A percentile compares a stretch with the other conserved stretches of the same genome.
Evolutionary conservation across 35 echinoderm and acorn worm species (phyloP).

Genomic region (Heliocidaris tuberculata): DNA sequence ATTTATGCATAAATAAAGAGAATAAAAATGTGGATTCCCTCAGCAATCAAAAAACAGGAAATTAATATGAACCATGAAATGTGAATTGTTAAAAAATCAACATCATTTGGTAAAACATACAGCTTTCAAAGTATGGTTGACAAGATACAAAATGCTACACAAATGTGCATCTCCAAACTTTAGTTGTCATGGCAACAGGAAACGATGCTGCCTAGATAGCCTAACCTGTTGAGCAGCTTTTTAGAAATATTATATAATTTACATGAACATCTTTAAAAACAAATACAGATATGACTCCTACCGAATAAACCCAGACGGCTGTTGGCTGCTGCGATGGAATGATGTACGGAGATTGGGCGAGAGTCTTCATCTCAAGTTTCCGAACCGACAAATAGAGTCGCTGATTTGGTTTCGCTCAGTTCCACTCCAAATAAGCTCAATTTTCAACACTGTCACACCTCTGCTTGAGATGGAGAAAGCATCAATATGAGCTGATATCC

Average conservation of each 20-base stretch:
- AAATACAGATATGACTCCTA: neutral
- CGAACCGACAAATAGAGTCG: neutral
- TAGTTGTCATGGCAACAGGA: neutral
- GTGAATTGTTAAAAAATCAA: too few species aligned
- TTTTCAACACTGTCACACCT: neutral
- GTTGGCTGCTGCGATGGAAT: slow-evolving; percentile 33
- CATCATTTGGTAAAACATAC: too few species aligned
- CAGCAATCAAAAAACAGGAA: too few species aligned
- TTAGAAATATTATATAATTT: neutral
- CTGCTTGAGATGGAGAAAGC: neutral
- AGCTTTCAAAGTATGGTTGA: neutral
- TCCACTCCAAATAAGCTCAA: neutral
- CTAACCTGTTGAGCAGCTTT: neutral
- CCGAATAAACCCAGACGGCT: slow-evolving; percentile 44
- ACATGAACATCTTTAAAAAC: neutral
- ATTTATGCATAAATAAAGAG: too few species aligned
- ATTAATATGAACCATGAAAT: too few species aligned
- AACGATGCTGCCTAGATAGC: neutral
- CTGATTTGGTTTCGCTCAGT: neutral
- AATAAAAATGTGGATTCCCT: too few species aligned
- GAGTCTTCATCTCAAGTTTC: slow-evolving; percentile 36
- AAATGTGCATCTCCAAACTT: neutral
- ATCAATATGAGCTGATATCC: neutral
- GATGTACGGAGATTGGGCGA: slow-evolving; percentile 38
- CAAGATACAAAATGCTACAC: neutral